These are phyloP conservation scores for Limenitis arthemis DNA, from an alignment of 2,888 invertebrate genomes.

Conservation along the genomic window DNA sequence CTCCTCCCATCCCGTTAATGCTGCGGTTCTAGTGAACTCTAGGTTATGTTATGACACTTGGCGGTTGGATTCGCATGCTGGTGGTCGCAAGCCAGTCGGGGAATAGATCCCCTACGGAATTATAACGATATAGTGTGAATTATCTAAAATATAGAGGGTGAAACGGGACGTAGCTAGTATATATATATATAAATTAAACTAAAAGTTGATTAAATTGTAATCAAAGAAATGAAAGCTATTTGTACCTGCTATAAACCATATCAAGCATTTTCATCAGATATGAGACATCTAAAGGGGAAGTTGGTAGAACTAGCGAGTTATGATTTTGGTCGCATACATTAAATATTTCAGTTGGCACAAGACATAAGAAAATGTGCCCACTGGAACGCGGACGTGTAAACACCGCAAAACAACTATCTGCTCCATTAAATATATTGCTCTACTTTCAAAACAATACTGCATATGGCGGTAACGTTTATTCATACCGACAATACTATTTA, in stretches of 20 bases:
- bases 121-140: too few species aligned
- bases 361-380: conserved; percentile 10
- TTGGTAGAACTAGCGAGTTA: neutral
- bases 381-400: conserved; percentile 13
- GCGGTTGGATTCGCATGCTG: too few species aligned
- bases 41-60: too few species aligned
- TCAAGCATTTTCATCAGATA: neutral
- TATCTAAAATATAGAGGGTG: too few species aligned
- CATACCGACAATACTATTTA: neutral
- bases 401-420: conserved; percentile 18
- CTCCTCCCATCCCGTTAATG: too few species aligned
- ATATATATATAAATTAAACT: too few species aligned
- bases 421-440: conserved; percentile 60
- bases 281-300: neutral
- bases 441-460: conserved; percentile 29
- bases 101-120: too few species aligned
- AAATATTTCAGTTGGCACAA: conserved; percentile 10
- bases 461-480: conserved; percentile 4
- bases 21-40: too few species aligned
- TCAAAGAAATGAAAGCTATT: too few species aligned
- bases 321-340: neutral
- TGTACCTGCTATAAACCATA: neutral
- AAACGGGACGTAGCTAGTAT: too few species aligned
- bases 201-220: too few species aligned
- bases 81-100: too few species aligned